phyloP scores from a whole-genome alignment of 2,113 vertebrate genomes.

The Pongo pygmaeus region DNA sequence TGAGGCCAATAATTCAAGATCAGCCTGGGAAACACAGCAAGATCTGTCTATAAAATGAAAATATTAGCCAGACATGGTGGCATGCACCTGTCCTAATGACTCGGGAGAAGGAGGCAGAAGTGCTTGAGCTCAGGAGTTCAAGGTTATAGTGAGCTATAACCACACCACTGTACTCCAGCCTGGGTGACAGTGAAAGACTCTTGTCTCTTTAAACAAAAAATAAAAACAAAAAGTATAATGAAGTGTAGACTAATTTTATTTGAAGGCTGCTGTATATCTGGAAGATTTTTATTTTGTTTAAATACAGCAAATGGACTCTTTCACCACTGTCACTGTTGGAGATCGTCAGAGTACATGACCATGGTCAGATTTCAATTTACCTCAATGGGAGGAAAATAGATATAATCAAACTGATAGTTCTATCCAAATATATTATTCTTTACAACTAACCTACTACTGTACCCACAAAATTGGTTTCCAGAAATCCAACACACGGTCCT shows the following conservation, averaged over 20 bases:
- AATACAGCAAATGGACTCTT: constrained; percentile 69
- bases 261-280: constrained; percentile 41
- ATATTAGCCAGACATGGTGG: background rate
- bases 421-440: constrained; percentile 74
- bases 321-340: constrained; percentile 72
- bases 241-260: background rate
- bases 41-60: background rate
- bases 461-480: constrained; percentile 79
- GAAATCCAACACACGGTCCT: constrained; percentile 70
- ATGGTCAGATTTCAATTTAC: constrained; percentile 79
- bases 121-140: background rate
- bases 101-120: background rate
- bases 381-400: constrained; percentile 67
- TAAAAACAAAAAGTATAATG: background rate
- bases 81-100: background rate
- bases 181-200: background rate
- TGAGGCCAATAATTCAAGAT: background rate
- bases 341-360: constrained; percentile 68
- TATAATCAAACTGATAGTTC: constrained; percentile 76
- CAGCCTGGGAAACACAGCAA: background rate
- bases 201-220: background rate
- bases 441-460: constrained; percentile 74
- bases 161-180: background rate
- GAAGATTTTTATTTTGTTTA: constrained; percentile 49
- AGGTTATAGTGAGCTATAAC: background rate